A percentile compares a stretch with the other conserved stretches of the same genome.
Evolutionary conservation across 1,140 invertebrate genomes (phyloP).

Genomic region (Seison nebaliae): DNA sequence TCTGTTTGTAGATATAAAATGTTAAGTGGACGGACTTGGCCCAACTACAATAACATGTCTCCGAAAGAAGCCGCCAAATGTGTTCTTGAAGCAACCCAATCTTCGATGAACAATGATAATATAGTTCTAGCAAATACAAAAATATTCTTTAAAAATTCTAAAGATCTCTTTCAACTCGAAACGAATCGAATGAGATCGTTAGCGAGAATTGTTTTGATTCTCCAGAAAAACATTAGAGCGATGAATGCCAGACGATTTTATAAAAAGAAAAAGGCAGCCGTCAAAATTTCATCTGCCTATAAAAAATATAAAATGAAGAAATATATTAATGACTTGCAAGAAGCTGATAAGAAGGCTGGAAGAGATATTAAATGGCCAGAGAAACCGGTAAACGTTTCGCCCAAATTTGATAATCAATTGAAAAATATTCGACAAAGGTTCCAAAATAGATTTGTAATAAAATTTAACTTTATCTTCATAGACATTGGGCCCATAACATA

Average conservation of each 20-base stretch:
- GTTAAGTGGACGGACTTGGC: constrained; percentile 73
- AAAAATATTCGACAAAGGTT: constrained; percentile 24
- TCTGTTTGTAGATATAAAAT: constrained; percentile 90
- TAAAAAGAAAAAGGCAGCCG: constrained; percentile 48
- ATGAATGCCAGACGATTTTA: constrained; percentile 4
- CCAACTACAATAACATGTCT: constrained; percentile 48
- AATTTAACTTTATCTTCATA: constrained; percentile 30
- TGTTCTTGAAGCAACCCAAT: constrained; percentile 51
- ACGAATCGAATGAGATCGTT: constrained; percentile 42
- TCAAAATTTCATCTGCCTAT: constrained; percentile 47
- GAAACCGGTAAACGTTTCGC: constrained; percentile 34
- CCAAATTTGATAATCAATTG: constrained; percentile 30
- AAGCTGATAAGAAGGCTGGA: constrained; percentile 5
- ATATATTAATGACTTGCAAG: constrained; percentile 5
- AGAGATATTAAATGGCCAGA: constrained; percentile 44
- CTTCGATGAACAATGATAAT: constrained; percentile 46
- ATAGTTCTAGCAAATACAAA: constrained; percentile 78
- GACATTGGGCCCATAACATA: constrained; percentile 60
- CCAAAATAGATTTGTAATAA: constrained; percentile 7
- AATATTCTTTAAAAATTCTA: constrained; percentile 65
- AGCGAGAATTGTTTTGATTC: constrained; percentile 56
- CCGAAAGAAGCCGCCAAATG: constrained; percentile 53
- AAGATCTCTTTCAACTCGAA: constrained; percentile 61
- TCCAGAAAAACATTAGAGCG: constrained; percentile 43
- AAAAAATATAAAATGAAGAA: constrained; percentile 40